These are phyloP conservation scores for Scyliorhinus canicula DNA, from an alignment of 2,797 vertebrate genomes.

Conservation along the genomic window DNA sequence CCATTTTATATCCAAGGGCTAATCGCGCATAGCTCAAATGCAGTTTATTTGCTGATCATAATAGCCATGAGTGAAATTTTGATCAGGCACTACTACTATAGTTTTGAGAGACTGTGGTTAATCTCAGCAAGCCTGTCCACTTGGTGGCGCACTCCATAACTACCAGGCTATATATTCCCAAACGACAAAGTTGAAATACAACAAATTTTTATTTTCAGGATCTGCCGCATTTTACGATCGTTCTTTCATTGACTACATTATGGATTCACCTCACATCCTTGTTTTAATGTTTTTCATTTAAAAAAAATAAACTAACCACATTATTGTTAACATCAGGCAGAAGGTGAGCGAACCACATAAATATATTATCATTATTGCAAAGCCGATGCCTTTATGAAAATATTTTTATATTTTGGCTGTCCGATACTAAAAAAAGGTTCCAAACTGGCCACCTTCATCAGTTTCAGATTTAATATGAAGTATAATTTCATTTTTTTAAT, in stretches of 20 bases:
- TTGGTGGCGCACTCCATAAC: slow-evolving; percentile 25
- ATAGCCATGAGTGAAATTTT: not conserved
- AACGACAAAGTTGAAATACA: not conserved
- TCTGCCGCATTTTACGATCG: not conserved
- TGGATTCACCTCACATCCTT: not conserved
- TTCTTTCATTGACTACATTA: not conserved
- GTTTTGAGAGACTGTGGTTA: not conserved
- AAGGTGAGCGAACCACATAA: not conserved
- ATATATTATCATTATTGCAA: not conserved
- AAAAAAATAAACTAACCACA: not conserved
- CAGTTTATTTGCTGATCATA: not conserved
- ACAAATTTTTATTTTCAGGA: not conserved
- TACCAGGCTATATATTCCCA: not conserved
- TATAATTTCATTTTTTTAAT: not conserved
- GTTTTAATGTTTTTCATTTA: not conserved
- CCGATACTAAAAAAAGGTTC: not conserved
- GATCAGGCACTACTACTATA: not conserved
- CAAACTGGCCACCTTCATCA: not conserved
- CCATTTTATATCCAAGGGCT: not conserved
- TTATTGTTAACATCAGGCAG: not conserved
- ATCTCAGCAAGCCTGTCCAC: not conserved
- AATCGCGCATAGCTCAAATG: not conserved
- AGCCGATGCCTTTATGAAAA: not conserved
- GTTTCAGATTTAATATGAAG: not conserved
- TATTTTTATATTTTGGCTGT: not conserved